Conservation (phyloP, 1,140 invertebrate species). For the Ceratosolen solmsi region DNA sequence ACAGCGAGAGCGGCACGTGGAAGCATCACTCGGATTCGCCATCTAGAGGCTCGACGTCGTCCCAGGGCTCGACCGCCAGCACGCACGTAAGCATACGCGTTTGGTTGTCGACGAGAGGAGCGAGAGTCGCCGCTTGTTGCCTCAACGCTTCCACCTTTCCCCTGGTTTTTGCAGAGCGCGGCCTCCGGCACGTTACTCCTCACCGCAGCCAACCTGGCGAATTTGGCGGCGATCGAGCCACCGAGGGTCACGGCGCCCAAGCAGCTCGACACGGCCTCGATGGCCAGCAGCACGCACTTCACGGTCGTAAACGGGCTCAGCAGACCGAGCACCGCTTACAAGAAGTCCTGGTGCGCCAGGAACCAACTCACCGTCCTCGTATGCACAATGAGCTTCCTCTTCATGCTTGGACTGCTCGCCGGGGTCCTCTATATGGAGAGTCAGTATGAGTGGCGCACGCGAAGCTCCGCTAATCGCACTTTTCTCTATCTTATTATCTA, state of each 20-base stretch:
- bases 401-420: slow-evolving; percentile 83
- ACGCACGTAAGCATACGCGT: slow-evolving; percentile 78
- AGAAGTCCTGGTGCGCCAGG: slow-evolving; percentile 81
- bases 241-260: slow-evolving; percentile 69
- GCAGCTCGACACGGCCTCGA: slow-evolving; percentile 79
- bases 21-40: slow-evolving; percentile 68
- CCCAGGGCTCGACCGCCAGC: slow-evolving; percentile 83
- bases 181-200: slow-evolving; percentile 84
- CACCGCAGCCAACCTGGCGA: slow-evolving; percentile 83
- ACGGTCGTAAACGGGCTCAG: slow-evolving; percentile 87
- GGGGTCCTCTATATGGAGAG: slow-evolving; percentile 79
- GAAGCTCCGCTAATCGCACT: not conserved
- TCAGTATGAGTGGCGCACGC: slow-evolving; percentile 60
- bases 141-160: not conserved
- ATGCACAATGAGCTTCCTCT: slow-evolving; percentile 84
- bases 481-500: too few species aligned
- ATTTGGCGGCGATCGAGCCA: slow-evolving; percentile 78
- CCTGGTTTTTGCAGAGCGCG: slow-evolving; percentile 77
- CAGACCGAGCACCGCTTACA: slow-evolving; percentile 74
- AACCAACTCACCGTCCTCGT: slow-evolving; percentile 86
- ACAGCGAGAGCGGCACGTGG: slow-evolving; percentile 69
- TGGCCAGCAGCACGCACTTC: slow-evolving; percentile 88
- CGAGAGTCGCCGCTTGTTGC: not conserved
- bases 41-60: slow-evolving; percentile 80
- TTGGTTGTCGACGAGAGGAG: not conserved